Evolutionary conservation across 2,113 vertebrate species (phyloP), one percentile per base, ranked within the genome.

Genomic region (Hemiprocne comata): DNA sequence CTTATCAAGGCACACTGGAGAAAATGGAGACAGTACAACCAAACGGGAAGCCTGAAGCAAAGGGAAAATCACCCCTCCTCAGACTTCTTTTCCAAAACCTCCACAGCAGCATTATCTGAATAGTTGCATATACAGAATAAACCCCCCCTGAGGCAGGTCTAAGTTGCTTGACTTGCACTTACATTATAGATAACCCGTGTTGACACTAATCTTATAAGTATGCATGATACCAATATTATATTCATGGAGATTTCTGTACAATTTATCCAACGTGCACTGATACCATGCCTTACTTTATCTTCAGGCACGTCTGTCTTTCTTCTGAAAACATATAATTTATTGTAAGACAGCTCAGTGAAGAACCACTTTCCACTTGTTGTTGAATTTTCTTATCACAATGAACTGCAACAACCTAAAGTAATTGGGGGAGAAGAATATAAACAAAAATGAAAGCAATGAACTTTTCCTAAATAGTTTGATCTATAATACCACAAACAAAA

Each of bases 121-220:
- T 33, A 91, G 70, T 16, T 72, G 42, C 15, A 25, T 55, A 29
- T 33, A 54, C 28, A 83, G 31, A 65, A 13, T 66, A 87, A 87
- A 87, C 31, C 81, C 89, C 12, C 28, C 84, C 44, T 77, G 25
- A 84, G 72, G 85, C 85, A 86, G 17, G 46, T 76, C 74, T 89
- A 82, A 89, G 54, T 75, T 90, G 76, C 65, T 53, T 90, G 69
- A 89, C 80, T 90, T 82, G 50, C 57, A 81, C 58, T 67, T 91
- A 76, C 36, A 48, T 25, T 74, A 89, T 13, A 89, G 62, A 76
- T 82, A 95, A 93, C 81, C 77, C 5, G 0, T 72, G 81, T 9
- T 95, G 87, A 85, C 77, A 73, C 25, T 93, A 73, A 95, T 94
- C 84, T 87, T 75, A 0, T 25, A 91, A 85, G 54, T 73, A 95